phyloP scores from a whole-genome alignment of 2,888 invertebrate species.

The Rhimphoctona megacephalus region DNA sequence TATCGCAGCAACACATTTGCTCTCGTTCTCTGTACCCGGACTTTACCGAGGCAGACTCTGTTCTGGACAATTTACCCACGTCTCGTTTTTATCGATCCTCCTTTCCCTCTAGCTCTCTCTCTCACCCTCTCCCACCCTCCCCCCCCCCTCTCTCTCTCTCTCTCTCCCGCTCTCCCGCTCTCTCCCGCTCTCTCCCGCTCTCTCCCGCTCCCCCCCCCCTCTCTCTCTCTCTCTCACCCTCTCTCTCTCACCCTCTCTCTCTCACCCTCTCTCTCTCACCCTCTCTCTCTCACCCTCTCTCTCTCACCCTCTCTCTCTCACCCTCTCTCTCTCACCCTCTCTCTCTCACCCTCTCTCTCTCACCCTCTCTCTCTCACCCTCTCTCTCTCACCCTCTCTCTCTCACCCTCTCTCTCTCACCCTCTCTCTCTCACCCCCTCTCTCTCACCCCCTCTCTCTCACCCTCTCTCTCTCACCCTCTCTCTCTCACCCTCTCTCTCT shows the following conservation, averaged over 20 bases:
- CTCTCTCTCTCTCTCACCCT: slow-evolving; percentile 4
- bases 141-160: slow-evolving; percentile 4
- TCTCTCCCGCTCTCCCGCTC: slow-evolving; percentile 7
- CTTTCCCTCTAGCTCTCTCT: slow-evolving; percentile 26
- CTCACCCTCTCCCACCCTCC: neutral
- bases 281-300: neutral
- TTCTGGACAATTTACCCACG: slow-evolving; percentile 56
- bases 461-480: slow-evolving; percentile 2
- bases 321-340: neutral
- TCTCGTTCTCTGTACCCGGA: slow-evolving; percentile 21
- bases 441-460: slow-evolving; percentile 22
- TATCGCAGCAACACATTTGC: slow-evolving; percentile 30
- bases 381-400: neutral
- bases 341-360: neutral
- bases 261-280: no score
- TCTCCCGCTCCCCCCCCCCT: slow-evolving; percentile 10
- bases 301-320: neutral
- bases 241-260: slow-evolving; percentile 7
- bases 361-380: neutral
- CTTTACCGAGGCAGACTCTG: slow-evolving; percentile 37
- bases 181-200: no score
- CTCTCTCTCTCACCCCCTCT: no score
- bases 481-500: neutral
- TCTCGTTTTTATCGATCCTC: slow-evolving; percentile 64
- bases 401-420: slow-evolving; percentile 4